Evolutionary conservation across 2,113 vertebrate genomes (phyloP).

Genomic region (Chrysochloris asiatica): DNA sequence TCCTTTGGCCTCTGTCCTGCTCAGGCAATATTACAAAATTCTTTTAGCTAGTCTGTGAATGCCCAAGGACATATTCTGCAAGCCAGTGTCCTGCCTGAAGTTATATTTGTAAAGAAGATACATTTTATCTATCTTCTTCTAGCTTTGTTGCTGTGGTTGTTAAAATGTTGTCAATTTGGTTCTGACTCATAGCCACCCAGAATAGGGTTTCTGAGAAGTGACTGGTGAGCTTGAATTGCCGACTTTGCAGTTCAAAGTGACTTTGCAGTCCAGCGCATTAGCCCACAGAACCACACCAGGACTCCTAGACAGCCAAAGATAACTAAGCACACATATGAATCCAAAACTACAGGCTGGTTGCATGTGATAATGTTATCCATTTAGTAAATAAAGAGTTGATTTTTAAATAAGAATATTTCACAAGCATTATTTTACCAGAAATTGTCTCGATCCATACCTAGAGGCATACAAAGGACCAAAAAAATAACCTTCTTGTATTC

Average conservation of each 20-base stretch:
- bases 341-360: neutral
- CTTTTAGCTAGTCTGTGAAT: no score
- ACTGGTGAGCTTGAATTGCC: no score
- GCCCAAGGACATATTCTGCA: no score
- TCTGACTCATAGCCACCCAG: no score
- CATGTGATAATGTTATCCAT: neutral
- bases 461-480: neutral
- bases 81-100: neutral
- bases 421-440: neutral
- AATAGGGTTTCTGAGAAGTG: no score
- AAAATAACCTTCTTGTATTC: neutral
- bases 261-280: no score
- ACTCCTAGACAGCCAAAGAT: neutral
- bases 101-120: neutral
- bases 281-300: no score
- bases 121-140: neutral
- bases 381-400: neutral
- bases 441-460: constrained; percentile 5
- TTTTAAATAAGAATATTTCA: neutral
- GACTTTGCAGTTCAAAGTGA: no score
- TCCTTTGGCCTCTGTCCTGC: no score
- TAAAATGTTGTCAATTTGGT: neutral
- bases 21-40: no score
- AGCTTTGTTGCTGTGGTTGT: no score
- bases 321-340: neutral